Percentiles rank a stretch among this genome's conserved stretches.
phyloP scores from a whole-genome alignment of 2,113 vertebrate species.

The Amphiprion percula region DNA sequence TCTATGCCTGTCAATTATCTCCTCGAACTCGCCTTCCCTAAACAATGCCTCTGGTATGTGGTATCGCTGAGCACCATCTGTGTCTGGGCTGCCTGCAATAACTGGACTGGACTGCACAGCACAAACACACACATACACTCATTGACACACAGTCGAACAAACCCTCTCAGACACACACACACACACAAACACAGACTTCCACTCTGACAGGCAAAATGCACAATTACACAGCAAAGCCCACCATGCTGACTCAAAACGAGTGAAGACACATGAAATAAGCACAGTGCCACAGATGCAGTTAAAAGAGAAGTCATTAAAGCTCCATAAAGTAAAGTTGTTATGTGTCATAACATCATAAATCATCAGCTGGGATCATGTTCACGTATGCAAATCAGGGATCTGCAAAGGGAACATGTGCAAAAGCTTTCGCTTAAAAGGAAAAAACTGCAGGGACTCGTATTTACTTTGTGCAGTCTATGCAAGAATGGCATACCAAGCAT shows the following conservation, averaged over 20 bases:
- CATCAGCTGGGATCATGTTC: not conserved
- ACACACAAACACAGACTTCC: slow-evolving; percentile 4
- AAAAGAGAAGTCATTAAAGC: not conserved
- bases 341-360: not conserved
- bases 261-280: not conserved
- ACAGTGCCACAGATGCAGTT: not conserved
- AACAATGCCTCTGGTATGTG: slow-evolving; percentile 90
- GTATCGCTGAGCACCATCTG: slow-evolving; percentile 87
- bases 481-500: slow-evolving; percentile 23
- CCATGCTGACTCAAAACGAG: slow-evolving; percentile 69
- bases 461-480: not conserved
- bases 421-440: not conserved
- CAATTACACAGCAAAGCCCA: slow-evolving; percentile 66
- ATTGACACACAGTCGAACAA: slow-evolving; percentile 25
- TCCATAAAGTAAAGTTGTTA: not conserved
- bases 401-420: not conserved
- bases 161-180: slow-evolving; percentile 12
- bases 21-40: slow-evolving; percentile 83
- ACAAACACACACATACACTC: slow-evolving; percentile 25
- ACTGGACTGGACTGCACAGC: slow-evolving; percentile 82
- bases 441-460: not conserved
- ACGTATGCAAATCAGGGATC: not conserved
- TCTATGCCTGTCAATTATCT: slow-evolving; percentile 88
- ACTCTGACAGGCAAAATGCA: slow-evolving; percentile 46
- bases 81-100: slow-evolving; percentile 86